Evolutionary conservation across 2,113 vertebrate genomes (phyloP).

Genomic region (Notarius lentiginosus): DNA sequence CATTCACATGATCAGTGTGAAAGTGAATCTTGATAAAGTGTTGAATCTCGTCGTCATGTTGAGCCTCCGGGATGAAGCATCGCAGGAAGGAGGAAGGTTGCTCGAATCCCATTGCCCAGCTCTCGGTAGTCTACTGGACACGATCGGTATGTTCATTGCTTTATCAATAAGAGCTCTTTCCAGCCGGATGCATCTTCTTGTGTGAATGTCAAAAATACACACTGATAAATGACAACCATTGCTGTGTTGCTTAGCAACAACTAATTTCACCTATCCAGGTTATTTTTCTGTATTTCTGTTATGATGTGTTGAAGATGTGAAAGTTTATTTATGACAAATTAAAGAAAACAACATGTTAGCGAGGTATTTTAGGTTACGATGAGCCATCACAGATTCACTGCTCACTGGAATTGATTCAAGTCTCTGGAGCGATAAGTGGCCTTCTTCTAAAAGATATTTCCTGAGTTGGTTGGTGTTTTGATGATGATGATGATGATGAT

Average conservation of each 20-base stretch:
- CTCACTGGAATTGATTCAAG: neutral
- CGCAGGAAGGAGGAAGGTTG: conserved; percentile 7
- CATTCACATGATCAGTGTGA: neutral
- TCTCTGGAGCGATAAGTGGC: neutral
- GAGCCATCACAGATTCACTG: neutral
- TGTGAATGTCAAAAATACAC: conserved; percentile 18
- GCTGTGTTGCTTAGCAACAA: conserved; percentile 47
- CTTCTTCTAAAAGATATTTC: neutral
- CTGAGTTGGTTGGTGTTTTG: neutral
- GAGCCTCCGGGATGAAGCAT: neutral
- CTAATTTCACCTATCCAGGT: neutral
- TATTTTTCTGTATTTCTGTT: neutral
- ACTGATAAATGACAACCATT: conserved; percentile 29
- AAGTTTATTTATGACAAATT: neutral
- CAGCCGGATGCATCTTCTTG: neutral
- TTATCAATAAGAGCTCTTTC: conserved; percentile 18
- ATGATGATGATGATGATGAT: neutral
- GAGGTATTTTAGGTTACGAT: neutral
- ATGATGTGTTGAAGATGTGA: neutral
- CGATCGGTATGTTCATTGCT: conserved; percentile 4
- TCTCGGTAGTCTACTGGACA: conserved; percentile 12
- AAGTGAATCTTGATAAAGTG: neutral
- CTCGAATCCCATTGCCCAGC: neutral
- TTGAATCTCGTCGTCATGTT: neutral
- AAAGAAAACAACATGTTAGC: neutral